Percentiles rank a stretch among this genome's conserved stretches.
These are phyloP conservation scores for Tenualosa thibaudeaui DNA, from an alignment of 2,797 vertebrate genomes.

Conservation along the genomic window DNA sequence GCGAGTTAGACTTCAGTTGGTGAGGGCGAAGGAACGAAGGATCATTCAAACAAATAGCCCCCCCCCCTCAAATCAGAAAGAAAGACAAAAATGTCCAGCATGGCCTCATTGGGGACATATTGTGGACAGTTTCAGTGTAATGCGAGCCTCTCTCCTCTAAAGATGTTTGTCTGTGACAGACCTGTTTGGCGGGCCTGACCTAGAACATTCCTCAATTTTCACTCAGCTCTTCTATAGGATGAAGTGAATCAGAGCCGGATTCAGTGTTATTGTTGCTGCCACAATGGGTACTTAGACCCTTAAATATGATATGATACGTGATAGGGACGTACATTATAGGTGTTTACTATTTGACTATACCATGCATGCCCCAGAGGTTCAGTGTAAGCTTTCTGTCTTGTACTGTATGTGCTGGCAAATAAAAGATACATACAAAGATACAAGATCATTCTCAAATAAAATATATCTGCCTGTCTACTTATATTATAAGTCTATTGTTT, in stretches of 20 bases:
- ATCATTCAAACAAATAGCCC: conserved; percentile 30
- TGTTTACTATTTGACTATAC: neutral
- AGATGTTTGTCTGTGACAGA: neutral
- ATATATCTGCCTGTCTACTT: neutral
- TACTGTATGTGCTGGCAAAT: neutral
- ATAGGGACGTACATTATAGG: neutral
- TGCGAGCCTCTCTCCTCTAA: neutral
- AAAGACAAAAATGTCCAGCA: neutral
- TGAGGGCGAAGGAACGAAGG: conserved; percentile 17
- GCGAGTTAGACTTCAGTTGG: conserved; percentile 41
- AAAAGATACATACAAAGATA: neutral
- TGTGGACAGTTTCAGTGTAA: neutral
- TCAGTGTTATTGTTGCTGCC: neutral
- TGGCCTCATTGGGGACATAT: conserved; percentile 8
- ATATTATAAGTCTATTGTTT: neutral
- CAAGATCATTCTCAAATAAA: neutral
- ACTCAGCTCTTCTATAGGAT: neutral
- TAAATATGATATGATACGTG: conserved; percentile 7
- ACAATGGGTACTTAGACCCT: conserved; percentile 1
- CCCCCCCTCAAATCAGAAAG: conserved; percentile 10
- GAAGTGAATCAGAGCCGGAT: neutral
- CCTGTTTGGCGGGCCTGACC: neutral
- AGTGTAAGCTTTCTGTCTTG: neutral
- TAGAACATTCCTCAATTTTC: conserved; percentile 13
- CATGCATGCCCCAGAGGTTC: neutral